Conservation (phyloP, 1,140 invertebrate species). For the Caenorhabditis inopinata region DNA sequence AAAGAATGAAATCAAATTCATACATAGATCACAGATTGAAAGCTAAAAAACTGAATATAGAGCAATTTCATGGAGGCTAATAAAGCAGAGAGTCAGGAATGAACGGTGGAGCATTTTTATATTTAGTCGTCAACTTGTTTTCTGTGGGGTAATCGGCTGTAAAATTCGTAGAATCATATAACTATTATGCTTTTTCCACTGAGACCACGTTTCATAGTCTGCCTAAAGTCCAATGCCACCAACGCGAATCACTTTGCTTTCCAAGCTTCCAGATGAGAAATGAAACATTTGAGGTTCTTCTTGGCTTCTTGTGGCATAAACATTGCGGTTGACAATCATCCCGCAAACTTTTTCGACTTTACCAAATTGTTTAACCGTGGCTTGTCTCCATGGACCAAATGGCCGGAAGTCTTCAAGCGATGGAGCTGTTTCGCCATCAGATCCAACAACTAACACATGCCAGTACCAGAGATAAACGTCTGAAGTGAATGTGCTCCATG, state of each 20-base stretch:
- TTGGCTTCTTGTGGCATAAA: neutral
- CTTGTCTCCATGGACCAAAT: conserved; percentile 27
- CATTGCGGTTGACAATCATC: conserved; percentile 28
- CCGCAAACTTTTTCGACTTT: conserved; percentile 23
- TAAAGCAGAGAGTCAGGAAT: no score
- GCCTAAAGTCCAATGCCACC: neutral
- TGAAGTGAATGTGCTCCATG: neutral
- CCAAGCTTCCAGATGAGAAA: neutral
- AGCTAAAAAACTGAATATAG: no score
- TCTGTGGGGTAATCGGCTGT: no score
- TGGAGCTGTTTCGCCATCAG: conserved; percentile 8
- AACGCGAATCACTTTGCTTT: neutral
- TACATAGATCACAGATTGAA: no score
- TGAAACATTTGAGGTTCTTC: neutral
- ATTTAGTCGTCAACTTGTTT: no score
- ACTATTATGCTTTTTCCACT: neutral
- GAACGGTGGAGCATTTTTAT: no score
- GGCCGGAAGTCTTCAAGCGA: conserved; percentile 16
- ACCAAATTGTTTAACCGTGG: conserved; percentile 27
- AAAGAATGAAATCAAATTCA: no score
- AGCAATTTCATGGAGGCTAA: no score
- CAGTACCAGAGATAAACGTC: conserved; percentile 6
- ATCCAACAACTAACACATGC: neutral
- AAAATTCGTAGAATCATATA: no score
- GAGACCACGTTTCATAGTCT: no score